These are phyloP conservation scores for Anarsia innoxiella DNA, from an alignment of 2,888 invertebrate genomes.

Conservation along the genomic window DNA sequence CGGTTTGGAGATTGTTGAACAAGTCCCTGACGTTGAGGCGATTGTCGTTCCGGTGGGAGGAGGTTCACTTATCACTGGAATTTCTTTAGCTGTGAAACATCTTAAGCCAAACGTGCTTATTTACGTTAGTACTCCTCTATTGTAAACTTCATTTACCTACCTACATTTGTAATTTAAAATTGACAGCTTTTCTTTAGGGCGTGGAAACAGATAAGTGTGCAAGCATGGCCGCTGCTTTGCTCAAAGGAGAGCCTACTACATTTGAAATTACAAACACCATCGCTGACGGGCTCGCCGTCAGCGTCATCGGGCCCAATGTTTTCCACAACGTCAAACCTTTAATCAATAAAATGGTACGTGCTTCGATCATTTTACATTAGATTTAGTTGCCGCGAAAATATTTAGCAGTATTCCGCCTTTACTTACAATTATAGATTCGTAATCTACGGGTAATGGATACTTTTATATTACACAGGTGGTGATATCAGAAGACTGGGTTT, in stretches of 20 bases:
- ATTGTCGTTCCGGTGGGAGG: slow-evolving; percentile 93
- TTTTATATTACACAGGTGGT: slow-evolving; percentile 66
- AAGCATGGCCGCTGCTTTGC: slow-evolving; percentile 85
- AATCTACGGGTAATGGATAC: neutral
- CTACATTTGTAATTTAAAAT: no score
- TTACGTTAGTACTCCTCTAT: slow-evolving; percentile 91
- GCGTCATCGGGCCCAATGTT: slow-evolving; percentile 90
- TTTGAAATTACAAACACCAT: slow-evolving; percentile 83
- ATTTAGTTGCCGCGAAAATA: neutral
- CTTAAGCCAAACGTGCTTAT: slow-evolving; percentile 86
- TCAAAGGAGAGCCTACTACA: slow-evolving; percentile 79
- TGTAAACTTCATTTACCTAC: no score
- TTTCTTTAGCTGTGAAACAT: slow-evolving; percentile 89
- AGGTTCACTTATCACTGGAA: slow-evolving; percentile 91
- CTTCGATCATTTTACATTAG: neutral
- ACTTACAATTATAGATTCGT: neutral
- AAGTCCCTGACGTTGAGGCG: slow-evolving; percentile 89
- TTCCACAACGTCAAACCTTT: slow-evolving; percentile 81
- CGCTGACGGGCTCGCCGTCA: slow-evolving; percentile 93
- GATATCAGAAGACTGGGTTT: slow-evolving; percentile 89
- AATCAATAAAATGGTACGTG: slow-evolving; percentile 84
- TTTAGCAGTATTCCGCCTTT: neutral
- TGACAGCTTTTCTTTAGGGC: no score
- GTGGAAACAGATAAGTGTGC: slow-evolving; percentile 95
- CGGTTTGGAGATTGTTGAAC: slow-evolving; percentile 92